A percentile compares a stretch with the other conserved stretches of the same genome.
Conservation (phyloP, 2,113 vertebrate genomes). For the Hydropotes inermis region DNA sequence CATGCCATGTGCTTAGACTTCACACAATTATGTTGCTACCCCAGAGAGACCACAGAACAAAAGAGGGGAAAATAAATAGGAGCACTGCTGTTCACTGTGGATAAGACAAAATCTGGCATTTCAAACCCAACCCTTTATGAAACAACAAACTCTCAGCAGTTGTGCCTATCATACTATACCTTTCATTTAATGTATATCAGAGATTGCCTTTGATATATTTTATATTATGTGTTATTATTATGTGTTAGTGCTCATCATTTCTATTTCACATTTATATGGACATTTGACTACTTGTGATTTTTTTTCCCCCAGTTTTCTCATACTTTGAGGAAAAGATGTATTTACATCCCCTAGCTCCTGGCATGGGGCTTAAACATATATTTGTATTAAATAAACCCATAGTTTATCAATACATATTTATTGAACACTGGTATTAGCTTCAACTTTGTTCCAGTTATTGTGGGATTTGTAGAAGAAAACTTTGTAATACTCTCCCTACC, state of each 20-base stretch:
- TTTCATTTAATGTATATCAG: neutral
- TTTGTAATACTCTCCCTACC: neutral
- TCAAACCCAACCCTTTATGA: neutral
- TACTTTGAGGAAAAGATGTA: neutral
- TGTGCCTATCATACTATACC: neutral
- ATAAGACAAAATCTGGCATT: neutral
- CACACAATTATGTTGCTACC: neutral
- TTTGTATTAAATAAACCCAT: conserved; percentile 14
- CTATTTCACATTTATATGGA: neutral
- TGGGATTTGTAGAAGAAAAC: neutral
- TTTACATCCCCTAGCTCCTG: neutral
- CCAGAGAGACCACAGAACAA: neutral
- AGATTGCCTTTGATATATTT: neutral
- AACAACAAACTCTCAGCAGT: neutral
- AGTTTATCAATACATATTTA: neutral
- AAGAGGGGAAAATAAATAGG: neutral
- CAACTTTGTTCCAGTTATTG: neutral
- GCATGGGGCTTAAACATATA: neutral
- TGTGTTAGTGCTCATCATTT: neutral
- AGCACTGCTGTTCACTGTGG: neutral
- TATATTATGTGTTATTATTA: neutral
- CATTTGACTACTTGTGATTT: neutral
- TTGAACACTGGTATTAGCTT: neutral
- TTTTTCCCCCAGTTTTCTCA: neutral
- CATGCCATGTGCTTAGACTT: neutral